These are phyloP conservation scores for Nannoperca obscura DNA, from an alignment of 2,797 vertebrate species.

Conservation along the genomic window DNA sequence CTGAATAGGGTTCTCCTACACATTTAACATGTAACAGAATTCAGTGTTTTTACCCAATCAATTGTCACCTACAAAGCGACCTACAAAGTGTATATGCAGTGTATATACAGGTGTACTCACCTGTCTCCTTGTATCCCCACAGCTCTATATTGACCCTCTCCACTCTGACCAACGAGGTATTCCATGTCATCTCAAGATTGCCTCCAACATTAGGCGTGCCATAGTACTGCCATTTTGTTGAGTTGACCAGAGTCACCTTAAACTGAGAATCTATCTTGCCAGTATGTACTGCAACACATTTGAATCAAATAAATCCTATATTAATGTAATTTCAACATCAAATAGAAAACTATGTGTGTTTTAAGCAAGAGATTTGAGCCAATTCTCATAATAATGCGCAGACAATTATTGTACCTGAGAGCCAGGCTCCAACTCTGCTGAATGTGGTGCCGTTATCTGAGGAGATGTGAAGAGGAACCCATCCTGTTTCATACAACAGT, in stretches of 20 bases:
- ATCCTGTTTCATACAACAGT: slow-evolving; percentile 90
- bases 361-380: neutral
- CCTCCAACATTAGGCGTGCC: slow-evolving; percentile 85
- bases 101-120: slow-evolving; percentile 44
- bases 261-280: slow-evolving; percentile 85
- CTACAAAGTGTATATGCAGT: neutral
- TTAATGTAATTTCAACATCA: neutral
- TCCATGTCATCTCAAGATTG: slow-evolving; percentile 88
- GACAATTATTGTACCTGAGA: slow-evolving; percentile 85
- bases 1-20: slow-evolving; percentile 71
- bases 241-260: slow-evolving; percentile 87
- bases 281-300: slow-evolving; percentile 87
- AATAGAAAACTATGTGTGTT: neutral
- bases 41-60: neutral
- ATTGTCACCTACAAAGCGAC: neutral
- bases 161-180: slow-evolving; percentile 70
- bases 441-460: slow-evolving; percentile 83
- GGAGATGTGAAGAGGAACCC: slow-evolving; percentile 89
- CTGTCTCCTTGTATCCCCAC: slow-evolving; percentile 91
- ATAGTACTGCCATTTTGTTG: slow-evolving; percentile 95
- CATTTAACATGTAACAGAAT: slow-evolving; percentile 1
- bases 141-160: slow-evolving; percentile 88
- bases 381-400: neutral
- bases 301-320: neutral
- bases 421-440: slow-evolving; percentile 86